These are phyloP conservation scores for Luehdorfia chinensis DNA, from an alignment of 1,140 invertebrate species.

Conservation along the genomic window DNA sequence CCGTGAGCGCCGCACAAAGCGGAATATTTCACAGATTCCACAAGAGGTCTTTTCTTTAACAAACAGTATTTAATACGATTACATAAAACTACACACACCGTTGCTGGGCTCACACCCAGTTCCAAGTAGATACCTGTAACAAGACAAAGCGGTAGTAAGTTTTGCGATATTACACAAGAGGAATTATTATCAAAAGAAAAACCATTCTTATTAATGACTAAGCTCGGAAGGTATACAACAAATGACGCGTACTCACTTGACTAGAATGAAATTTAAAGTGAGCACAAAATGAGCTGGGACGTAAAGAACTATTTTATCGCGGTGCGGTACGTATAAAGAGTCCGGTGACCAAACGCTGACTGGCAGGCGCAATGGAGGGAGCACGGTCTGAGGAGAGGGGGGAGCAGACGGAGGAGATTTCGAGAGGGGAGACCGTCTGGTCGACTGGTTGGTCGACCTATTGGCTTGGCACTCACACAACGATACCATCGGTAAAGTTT, in stretches of 20 bases:
- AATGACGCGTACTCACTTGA: constrained; percentile 43
- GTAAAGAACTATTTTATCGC: constrained; percentile 47
- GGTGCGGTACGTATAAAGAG: constrained; percentile 29
- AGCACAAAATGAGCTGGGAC: constrained; percentile 60
- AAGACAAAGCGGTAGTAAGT: constrained; percentile 69
- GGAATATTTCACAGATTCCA: constrained; percentile 37
- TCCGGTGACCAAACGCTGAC: constrained; percentile 54
- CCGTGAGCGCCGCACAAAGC: constrained; percentile 33
- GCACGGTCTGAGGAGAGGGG: constrained; percentile 41
- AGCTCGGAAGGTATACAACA: constrained; percentile 23
- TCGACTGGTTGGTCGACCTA: constrained; percentile 74
- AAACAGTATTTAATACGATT: constrained; percentile 60
- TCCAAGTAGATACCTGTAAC: constrained; percentile 72
- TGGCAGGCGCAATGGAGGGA: constrained; percentile 56
- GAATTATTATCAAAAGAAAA: background rate
- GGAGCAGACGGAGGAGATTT: constrained; percentile 60
- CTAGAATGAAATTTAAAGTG: constrained; percentile 39
- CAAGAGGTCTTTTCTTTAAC: constrained; percentile 49
- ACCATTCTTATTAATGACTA: constrained; percentile 1
- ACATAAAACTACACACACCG: constrained; percentile 70
- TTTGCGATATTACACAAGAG: constrained; percentile 30
- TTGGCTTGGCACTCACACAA: constrained; percentile 62
- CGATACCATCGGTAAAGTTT: constrained; percentile 52
- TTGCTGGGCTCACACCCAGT: constrained; percentile 73
- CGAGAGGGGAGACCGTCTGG: constrained; percentile 69